Percentiles rank a stretch among this genome's conserved stretches.
Evolutionary conservation across 1,140 invertebrate species (phyloP).

Genomic region (Thrips palmi): DNA sequence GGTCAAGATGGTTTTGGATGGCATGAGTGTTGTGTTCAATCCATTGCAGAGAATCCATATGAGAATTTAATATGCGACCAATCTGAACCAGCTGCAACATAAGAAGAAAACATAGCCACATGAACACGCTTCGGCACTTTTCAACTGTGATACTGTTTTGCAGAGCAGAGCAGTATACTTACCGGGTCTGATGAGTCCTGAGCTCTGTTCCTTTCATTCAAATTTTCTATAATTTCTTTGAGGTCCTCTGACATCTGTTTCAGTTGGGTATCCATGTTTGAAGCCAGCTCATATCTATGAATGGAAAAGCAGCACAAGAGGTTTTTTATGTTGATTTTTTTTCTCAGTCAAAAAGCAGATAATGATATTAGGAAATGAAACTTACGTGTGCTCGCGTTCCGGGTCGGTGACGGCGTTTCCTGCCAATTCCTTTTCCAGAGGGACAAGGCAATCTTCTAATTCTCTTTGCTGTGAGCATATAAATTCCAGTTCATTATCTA

Average conservation of each 20-base stretch:
- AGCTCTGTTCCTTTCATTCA: conserved; percentile 71
- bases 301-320: conserved; percentile 9
- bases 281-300: conserved; percentile 59
- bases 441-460: conserved; percentile 66
- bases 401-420: conserved; percentile 53
- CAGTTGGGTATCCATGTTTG: conserved; percentile 79
- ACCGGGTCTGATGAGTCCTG: conserved; percentile 75
- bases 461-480: conserved; percentile 83
- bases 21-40: conserved; percentile 58
- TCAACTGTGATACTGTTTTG: conserved; percentile 3
- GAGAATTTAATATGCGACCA: conserved; percentile 82
- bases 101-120: conserved; percentile 6
- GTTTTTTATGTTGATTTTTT: conserved; percentile 7
- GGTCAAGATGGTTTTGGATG: conserved; percentile 61
- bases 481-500: conserved; percentile 90
- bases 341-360: conserved; percentile 9
- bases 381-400: conserved; percentile 65
- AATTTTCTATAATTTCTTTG: conserved; percentile 85
- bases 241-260: conserved; percentile 88
- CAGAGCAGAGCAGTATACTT: conserved; percentile 21
- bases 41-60: conserved; percentile 92
- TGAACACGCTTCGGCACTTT: not conserved
- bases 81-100: conserved; percentile 64
- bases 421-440: conserved; percentile 62
- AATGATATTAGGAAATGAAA: conserved; percentile 2